phyloP scores from a whole-genome alignment of 2,113 vertebrate genomes.

The Odobenus rosmarus region DNA sequence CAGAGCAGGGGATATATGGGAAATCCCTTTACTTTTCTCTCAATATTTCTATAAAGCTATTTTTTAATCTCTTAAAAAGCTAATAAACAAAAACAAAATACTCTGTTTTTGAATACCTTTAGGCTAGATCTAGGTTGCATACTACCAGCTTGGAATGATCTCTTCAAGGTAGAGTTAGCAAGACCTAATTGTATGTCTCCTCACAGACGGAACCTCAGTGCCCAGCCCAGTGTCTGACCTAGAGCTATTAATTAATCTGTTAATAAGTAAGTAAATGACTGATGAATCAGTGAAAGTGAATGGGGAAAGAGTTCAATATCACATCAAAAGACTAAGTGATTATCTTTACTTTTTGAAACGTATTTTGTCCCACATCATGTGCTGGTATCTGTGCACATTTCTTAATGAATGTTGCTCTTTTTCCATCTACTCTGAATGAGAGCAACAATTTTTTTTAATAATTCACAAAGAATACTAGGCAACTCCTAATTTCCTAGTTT shows the following conservation, averaged over 20 bases:
- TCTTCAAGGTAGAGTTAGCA: neutral
- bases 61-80: neutral
- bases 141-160: neutral
- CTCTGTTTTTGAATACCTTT: neutral
- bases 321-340: neutral
- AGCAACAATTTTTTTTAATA: neutral
- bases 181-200: neutral
- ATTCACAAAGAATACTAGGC: neutral
- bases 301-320: neutral
- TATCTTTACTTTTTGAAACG: neutral
- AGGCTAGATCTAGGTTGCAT: neutral
- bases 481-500: neutral
- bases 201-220: neutral
- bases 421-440: neutral
- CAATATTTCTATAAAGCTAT: neutral
- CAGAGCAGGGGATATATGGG: neutral
- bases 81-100: neutral
- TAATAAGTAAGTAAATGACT: neutral
- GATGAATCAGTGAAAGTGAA: neutral
- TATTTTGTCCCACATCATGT: neutral
- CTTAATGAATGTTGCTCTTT: neutral
- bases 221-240: neutral
- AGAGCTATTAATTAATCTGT: neutral
- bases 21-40: neutral
- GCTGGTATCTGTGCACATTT: neutral